Conservation (phyloP, 2,797 vertebrate species). For the Hirundo rustica region DNA sequence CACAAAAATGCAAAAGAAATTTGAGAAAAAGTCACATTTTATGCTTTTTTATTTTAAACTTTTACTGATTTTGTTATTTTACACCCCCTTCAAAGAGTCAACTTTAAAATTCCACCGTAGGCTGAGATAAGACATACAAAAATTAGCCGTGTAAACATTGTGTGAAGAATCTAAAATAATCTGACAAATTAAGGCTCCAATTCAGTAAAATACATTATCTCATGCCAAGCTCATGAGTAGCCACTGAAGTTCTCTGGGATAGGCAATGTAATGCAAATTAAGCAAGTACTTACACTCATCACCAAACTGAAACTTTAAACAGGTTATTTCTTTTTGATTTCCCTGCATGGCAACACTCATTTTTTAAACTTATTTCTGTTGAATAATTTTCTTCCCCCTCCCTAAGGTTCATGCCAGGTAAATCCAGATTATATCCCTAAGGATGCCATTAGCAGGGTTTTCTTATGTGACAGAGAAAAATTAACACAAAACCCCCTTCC, state of each 20-base stretch:
- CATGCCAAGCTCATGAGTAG: slow-evolving; percentile 33
- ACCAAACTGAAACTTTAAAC: slow-evolving; percentile 14
- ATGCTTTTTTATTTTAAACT: slow-evolving; percentile 50
- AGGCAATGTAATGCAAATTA: not conserved
- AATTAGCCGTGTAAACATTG: slow-evolving; percentile 27
- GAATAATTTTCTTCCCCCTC: not conserved
- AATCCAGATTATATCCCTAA: not conserved
- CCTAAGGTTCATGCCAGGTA: not conserved
- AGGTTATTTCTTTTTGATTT: not conserved
- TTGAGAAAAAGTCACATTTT: slow-evolving; percentile 10
- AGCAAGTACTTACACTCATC: not conserved
- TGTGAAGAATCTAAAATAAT: slow-evolving; percentile 37
- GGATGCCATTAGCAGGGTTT: not conserved
- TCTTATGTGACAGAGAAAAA: not conserved
- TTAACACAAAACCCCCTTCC: not conserved
- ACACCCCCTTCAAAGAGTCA: not conserved
- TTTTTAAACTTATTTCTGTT: not conserved
- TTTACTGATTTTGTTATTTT: slow-evolving; percentile 29
- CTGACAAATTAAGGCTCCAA: slow-evolving; percentile 12
- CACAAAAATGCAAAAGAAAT: not conserved
- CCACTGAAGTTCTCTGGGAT: not conserved
- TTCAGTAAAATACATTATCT: slow-evolving; percentile 28
- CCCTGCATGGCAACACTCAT: not conserved
- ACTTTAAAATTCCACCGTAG: not conserved
- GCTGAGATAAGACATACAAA: slow-evolving; percentile 36